Conservation (phyloP, 1,140 invertebrate species). For the Dendrolimus punctatus region DNA sequence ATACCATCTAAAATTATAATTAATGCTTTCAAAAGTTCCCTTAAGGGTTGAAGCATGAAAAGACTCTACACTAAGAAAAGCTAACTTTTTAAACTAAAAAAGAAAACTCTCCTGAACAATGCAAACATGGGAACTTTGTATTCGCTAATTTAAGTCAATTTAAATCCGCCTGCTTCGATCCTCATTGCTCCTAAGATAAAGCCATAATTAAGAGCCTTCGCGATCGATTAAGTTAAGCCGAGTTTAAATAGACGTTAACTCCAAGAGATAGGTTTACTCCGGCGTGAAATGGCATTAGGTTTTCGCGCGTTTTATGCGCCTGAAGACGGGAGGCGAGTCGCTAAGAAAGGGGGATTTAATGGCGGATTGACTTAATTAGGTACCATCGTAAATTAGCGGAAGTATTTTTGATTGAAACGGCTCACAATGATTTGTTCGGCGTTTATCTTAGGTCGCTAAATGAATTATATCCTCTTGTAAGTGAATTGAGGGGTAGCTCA, state of each 20-base stretch:
- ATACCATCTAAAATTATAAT: no score
- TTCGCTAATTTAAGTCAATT: constrained; percentile 30
- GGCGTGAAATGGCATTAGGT: constrained; percentile 68
- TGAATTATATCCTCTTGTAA: background rate
- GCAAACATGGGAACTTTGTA: constrained; percentile 3
- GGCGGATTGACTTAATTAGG: constrained; percentile 67
- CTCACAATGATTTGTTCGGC: constrained; percentile 29
- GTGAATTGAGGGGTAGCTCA: background rate
- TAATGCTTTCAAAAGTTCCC: no score
- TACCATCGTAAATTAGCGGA: constrained; percentile 49
- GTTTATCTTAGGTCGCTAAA: constrained; percentile 10
- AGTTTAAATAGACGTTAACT: constrained; percentile 71
- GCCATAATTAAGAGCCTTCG: constrained; percentile 68
- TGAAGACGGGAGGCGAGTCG: constrained; percentile 47
- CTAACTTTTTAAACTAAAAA: no score
- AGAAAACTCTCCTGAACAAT: background rate
- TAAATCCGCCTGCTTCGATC: constrained; percentile 51
- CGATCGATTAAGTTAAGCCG: constrained; percentile 69
- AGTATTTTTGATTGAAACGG: constrained; percentile 55
- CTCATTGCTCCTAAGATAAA: constrained; percentile 58
- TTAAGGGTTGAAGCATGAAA: no score
- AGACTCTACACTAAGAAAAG: no score
- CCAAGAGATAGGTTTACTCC: constrained; percentile 66
- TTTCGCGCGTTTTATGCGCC: constrained; percentile 65
- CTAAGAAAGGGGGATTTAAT: constrained; percentile 67